A percentile compares a stretch with the other conserved stretches of the same genome.
These are phyloP conservation scores for Psettodes erumei DNA, from an alignment of 2,113 vertebrate genomes.

Conservation along the genomic window DNA sequence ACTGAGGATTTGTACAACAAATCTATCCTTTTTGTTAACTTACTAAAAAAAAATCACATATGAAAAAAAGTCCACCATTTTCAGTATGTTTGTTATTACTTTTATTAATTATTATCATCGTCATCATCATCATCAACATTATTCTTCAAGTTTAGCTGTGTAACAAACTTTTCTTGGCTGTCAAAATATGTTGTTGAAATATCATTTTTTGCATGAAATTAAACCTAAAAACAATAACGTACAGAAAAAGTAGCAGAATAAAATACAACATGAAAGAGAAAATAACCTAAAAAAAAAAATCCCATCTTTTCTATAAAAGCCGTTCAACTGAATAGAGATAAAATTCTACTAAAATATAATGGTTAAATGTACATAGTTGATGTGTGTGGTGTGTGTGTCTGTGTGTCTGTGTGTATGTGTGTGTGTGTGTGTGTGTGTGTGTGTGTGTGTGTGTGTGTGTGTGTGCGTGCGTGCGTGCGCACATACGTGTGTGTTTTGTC, in stretches of 20 bases:
- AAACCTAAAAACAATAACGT: conserved; percentile 75
- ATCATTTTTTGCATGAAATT: conserved; percentile 75
- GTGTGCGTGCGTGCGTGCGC: conserved; percentile 28
- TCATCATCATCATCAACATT: conserved; percentile 70
- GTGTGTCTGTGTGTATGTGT: conserved; percentile 23
- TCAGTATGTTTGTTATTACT: conserved; percentile 77
- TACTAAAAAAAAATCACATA: neutral
- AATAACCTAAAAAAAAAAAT: conserved; percentile 53
- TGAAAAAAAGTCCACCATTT: conserved; percentile 31
- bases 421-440: conserved; percentile 31
- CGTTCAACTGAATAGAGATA: conserved; percentile 69
- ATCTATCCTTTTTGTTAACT: neutral
- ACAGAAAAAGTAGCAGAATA: conserved; percentile 77
- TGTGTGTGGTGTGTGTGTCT: conserved; percentile 33
- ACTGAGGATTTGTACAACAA: neutral
- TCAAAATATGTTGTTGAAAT: conserved; percentile 79
- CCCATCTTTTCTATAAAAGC: conserved; percentile 67
- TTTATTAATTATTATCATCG: conserved; percentile 81
- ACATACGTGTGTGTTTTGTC: conserved; percentile 17
- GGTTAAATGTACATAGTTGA: conserved; percentile 75
- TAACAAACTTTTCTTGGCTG: conserved; percentile 83
- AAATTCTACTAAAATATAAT: conserved; percentile 74
- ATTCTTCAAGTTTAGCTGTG: conserved; percentile 84
- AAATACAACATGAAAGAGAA: conserved; percentile 77
- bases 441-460: conserved; percentile 24